phyloP scores from a whole-genome alignment of 2,797 vertebrate genomes.

The Sebastes minor region DNA sequence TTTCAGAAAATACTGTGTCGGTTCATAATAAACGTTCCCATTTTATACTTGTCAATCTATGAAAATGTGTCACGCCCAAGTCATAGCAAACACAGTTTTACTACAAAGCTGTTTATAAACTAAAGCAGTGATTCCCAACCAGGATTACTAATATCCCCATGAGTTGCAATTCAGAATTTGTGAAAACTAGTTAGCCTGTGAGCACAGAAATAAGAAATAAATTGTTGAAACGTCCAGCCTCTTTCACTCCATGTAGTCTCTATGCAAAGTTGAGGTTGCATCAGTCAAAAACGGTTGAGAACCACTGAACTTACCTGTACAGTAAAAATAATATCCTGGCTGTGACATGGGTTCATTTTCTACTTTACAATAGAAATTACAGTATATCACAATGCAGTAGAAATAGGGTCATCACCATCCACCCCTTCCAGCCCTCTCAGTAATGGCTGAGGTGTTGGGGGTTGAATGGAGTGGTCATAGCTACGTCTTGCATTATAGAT shows the following conservation, averaged over 20 bases:
- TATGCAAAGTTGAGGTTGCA: neutral
- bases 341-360: neutral
- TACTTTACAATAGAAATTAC: neutral
- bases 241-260: neutral
- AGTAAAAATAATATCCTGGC: neutral
- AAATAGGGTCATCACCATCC: conserved; percentile 1
- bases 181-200: neutral
- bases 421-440: neutral
- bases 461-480: conserved; percentile 45
- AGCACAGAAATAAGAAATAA: too few relatives aligned
- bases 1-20: neutral
- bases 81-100: neutral
- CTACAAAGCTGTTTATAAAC: neutral
- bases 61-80: neutral
- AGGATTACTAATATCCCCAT: neutral
- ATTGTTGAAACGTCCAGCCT: neutral
- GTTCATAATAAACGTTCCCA: neutral
- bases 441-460: conserved; percentile 35
- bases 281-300: neutral
- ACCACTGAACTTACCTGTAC: neutral
- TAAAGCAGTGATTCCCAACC: neutral
- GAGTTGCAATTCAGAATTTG: neutral
- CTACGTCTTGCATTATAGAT: conserved; percentile 68
- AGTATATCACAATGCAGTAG: neutral
- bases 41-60: neutral